Percentiles rank a stretch among this genome's conserved stretches.
phyloP scores from a whole-genome alignment of 2,113 vertebrate species.

The Amphiprion percula region DNA sequence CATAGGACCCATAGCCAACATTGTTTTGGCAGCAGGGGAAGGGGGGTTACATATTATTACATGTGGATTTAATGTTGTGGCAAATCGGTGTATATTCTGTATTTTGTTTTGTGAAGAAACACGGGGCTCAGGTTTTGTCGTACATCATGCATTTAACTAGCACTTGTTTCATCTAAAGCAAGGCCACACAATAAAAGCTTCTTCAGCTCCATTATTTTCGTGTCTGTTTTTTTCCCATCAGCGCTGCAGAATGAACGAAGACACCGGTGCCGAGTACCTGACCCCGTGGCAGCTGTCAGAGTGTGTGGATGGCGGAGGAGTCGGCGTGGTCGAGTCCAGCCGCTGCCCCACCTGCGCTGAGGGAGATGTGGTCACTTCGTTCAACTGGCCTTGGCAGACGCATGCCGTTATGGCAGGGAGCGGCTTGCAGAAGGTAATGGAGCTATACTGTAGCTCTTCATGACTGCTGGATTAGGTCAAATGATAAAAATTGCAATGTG shows the following conservation, averaged over 20 bases:
- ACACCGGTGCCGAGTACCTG: constrained; percentile 89
- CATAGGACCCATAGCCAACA: too few species aligned
- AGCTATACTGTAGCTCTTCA: too few species aligned
- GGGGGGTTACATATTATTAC: too few species aligned
- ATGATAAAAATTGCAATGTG: too few species aligned
- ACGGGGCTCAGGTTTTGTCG: too few species aligned
- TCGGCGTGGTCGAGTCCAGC: constrained; percentile 91
- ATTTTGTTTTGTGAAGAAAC: too few species aligned
- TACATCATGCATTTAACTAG: too few species aligned
- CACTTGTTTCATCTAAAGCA: too few species aligned
- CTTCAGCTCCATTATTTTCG: neutral
- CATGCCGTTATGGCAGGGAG: constrained; percentile 85
- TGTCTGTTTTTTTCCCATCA: constrained; percentile 65
- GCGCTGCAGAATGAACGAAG: constrained; percentile 96
- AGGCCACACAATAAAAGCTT: too few species aligned
- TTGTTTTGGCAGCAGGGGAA: too few species aligned
- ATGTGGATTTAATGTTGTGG: too few species aligned
- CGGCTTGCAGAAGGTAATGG: constrained; percentile 88
- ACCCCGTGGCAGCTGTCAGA: constrained; percentile 89
- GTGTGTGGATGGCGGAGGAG: constrained; percentile 90
- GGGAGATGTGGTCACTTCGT: constrained; percentile 90
- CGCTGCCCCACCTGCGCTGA: constrained; percentile 67
- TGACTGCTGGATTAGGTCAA: neutral
- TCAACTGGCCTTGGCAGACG: constrained; percentile 96
- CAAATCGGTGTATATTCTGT: too few species aligned